Evolutionary conservation across 2,113 vertebrate genomes (phyloP).

Genomic region (Malurus elegans): DNA sequence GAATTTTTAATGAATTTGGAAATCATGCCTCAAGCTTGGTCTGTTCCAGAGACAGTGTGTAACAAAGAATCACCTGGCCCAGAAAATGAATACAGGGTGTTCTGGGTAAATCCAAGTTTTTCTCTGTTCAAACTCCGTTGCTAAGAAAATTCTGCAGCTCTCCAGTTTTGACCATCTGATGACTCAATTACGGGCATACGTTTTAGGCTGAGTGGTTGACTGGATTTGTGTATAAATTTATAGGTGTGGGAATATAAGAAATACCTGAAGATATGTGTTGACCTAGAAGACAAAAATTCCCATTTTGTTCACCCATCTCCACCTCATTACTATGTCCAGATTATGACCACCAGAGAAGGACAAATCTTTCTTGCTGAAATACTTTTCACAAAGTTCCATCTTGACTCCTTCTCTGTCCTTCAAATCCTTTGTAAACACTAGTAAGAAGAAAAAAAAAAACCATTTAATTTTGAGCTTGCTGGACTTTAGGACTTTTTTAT

Average conservation of each 20-base stretch:
- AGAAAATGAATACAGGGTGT: neutral
- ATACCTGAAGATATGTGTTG: neutral
- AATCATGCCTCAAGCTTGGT: neutral
- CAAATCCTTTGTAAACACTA: neutral
- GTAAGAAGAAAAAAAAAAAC: neutral
- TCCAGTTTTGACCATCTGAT: neutral
- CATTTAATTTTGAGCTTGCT: neutral
- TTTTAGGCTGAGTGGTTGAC: neutral
- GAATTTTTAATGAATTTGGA: neutral
- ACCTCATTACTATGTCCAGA: neutral
- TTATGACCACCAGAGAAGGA: neutral
- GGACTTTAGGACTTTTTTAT: neutral
- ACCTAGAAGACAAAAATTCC: neutral
- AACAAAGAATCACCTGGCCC: neutral
- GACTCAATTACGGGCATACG: neutral
- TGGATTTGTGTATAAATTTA: neutral
- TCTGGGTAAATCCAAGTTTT: neutral
- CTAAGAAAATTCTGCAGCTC: neutral
- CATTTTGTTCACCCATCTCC: neutral
- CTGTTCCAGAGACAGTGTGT: neutral
- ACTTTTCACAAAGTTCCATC: neutral
- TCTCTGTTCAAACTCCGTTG: neutral
- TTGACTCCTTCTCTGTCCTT: neutral
- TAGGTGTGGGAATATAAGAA: neutral
- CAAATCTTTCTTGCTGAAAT: neutral